Base-by-base conservation (phyloP, 2,113 vertebrate genomes). In the Otis tarda region DNA sequence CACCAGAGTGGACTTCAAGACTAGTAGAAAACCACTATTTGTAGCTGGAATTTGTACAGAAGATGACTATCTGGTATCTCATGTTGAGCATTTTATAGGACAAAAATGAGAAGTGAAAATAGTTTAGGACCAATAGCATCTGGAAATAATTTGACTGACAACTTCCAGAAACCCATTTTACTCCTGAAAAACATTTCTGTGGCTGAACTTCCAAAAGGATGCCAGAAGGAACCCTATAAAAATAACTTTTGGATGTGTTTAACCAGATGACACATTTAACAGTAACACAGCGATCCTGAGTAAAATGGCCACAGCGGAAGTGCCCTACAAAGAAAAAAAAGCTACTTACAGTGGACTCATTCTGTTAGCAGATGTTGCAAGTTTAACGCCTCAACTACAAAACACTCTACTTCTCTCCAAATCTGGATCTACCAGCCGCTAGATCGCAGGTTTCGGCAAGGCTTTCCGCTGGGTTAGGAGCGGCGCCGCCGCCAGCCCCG, bases 131-230 rank as follows among this genome's bases (percentile, higher is more conserved):
- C 91, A 94, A 94, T 37, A 90, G 81, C 74, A 83, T 94, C 89
- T 95, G 79, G 95, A 94, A 96, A 86, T 56, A 95, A 86, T 80
- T 50, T 83, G 85, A 91, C 57, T 64, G 85, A 96, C 94, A 91
- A 49, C 91, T 93, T 91, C 56, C 96, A 96, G 95, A 96, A 97
- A 96, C 63, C 49, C 82, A 93, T 65, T 87, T 94, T 60, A 95
- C 92, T 87, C 81, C 87, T 70, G 33, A 92, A 97, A 89, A 82
- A 45, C 78, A 49, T 68, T 94, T 68, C 74, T 69, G 78, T 61
- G 68, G 80, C 71, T 53, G 93, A 91, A 75, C 49, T 92, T 76
- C 92, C 85, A 59, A 82, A 95, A 95, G 57, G 82, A 92, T 79
- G 90, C 84, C 45, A 21, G 55, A 93, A 93, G 6, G 45, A 87